These are phyloP conservation scores for Probosciger aterrimus DNA, from an alignment of 2,113 vertebrate genomes.

Conservation along the genomic window DNA sequence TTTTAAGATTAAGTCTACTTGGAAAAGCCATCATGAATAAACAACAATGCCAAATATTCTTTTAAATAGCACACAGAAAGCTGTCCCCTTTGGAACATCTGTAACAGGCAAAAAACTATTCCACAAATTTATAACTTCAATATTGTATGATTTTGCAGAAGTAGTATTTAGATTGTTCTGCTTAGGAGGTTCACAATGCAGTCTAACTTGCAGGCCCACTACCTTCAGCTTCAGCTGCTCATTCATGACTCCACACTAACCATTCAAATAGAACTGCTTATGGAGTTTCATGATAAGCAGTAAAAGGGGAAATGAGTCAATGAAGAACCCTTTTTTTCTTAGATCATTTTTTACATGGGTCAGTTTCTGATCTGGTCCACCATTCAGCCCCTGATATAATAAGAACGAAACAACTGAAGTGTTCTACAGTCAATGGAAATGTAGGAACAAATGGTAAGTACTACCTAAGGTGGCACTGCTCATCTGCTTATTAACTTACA, in stretches of 20 bases:
- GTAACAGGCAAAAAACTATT: not conserved
- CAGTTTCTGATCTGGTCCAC: not conserved
- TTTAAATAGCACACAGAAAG: not conserved
- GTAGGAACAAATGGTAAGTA: not conserved
- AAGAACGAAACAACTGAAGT: not conserved
- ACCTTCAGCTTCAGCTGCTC: not conserved
- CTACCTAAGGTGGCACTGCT: not conserved
- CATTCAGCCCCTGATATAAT: not conserved
- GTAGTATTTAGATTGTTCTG: not conserved
- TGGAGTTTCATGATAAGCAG: not conserved
- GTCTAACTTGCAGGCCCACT: not conserved
- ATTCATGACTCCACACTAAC: not conserved
- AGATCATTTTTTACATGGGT: not conserved
- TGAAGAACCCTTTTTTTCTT: not conserved
- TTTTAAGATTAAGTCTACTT: not conserved
- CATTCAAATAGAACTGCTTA: not conserved
- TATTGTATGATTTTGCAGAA: not conserved
- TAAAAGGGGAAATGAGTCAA: not conserved
- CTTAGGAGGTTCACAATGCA: not conserved
- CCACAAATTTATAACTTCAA: not conserved
- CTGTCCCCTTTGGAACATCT: not conserved
- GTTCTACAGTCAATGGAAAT: not conserved
- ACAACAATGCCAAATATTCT: not conserved
- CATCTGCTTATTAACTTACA: not conserved
- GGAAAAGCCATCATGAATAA: not conserved